Evolutionary conservation across 2,888 invertebrate species (phyloP), one percentile per base, ranked within the genome.

Genomic region (Entomobrya multifasciata): DNA sequence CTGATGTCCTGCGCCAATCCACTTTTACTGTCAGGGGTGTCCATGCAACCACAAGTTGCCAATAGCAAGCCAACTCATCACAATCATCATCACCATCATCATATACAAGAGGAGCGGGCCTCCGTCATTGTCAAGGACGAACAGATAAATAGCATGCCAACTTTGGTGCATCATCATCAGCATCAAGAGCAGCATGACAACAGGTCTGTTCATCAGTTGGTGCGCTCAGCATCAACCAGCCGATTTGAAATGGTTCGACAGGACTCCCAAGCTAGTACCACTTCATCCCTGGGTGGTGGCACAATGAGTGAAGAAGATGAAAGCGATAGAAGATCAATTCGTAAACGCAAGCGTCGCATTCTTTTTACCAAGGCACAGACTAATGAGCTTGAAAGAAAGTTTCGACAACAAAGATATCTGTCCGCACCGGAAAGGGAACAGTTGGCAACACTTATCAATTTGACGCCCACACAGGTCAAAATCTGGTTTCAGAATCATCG

Each of bases 401-500:
- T 99, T 93, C 94, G 98, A 1, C 98, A 98, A 92, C 99, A 99
- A 93, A 94, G 98, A 90, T 99, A 99, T 93, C 94, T 99, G 17
- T 98, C 98, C 1, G 99, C 99, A 0, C 99, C 99, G 0, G 99
- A 99, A 93, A 93, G 99, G 47, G 99, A 99, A 92, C 98, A 99
- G 92, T 94, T 99, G 90, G 99, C 99, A 1, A 97, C 97, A 89
- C 94, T 98, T 91, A 99, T 99, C 90, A 95, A 97, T 83, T 94
- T 99, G 86, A 99, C 99, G 1, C 99, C 99, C 0, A 99, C 99
- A 1, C 99, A 99, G 94, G 97, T 97, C 15, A 91, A 87, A 60
- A 91, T 91, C 80, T 91, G 91, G 91, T 91, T 91, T 84, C 91
- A 91, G 77, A 91, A 91, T 87, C 91, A 91, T 85, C 90, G 91